A percentile compares a stretch with the other conserved stretches of the same genome.
phyloP scores from a whole-genome alignment of 2,888 invertebrate species.

The Cordilura impudica region DNA sequence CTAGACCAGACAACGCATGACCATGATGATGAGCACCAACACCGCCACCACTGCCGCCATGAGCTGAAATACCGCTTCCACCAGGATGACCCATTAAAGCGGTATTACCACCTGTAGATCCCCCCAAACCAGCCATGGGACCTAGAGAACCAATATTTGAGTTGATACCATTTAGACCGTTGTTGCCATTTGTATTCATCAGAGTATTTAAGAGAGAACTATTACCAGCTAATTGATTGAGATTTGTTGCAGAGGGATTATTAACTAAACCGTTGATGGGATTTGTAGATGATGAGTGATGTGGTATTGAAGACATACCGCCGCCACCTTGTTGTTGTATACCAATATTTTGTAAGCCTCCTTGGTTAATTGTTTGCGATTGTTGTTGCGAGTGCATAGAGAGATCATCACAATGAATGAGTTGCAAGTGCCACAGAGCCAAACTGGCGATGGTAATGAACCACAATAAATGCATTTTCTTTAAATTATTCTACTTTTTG shows the following conservation, averaged over 20 bases:
- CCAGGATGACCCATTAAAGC: slow-evolving; percentile 61
- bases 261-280: slow-evolving; percentile 13
- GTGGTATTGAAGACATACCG: background rate
- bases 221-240: slow-evolving; percentile 64
- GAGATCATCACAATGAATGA: slow-evolving; percentile 66
- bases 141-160: slow-evolving; percentile 20
- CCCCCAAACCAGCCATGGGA: slow-evolving; percentile 53
- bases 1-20: slow-evolving; percentile 71
- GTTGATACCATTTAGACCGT: slow-evolving; percentile 31
- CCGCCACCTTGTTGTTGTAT: background rate
- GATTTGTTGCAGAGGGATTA: slow-evolving; percentile 41
- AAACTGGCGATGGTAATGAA: slow-evolving; percentile 60
- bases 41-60: slow-evolving; percentile 52
- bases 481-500: slow-evolving; percentile 33
- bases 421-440: slow-evolving; percentile 64
- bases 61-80: slow-evolving; percentile 36
- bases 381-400: slow-evolving; percentile 52
- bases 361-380: slow-evolving; percentile 41
- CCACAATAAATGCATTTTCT: slow-evolving; percentile 64
- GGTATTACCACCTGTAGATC: slow-evolving; percentile 61
- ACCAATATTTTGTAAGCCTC: slow-evolving; percentile 41
- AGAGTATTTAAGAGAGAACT: slow-evolving; percentile 70
- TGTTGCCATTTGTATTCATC: slow-evolving; percentile 47
- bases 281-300: background rate
- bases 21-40: slow-evolving; percentile 65